These are phyloP conservation scores for Thereva nobilitata DNA, from an alignment of 2,888 invertebrate species.

Conservation along the genomic window DNA sequence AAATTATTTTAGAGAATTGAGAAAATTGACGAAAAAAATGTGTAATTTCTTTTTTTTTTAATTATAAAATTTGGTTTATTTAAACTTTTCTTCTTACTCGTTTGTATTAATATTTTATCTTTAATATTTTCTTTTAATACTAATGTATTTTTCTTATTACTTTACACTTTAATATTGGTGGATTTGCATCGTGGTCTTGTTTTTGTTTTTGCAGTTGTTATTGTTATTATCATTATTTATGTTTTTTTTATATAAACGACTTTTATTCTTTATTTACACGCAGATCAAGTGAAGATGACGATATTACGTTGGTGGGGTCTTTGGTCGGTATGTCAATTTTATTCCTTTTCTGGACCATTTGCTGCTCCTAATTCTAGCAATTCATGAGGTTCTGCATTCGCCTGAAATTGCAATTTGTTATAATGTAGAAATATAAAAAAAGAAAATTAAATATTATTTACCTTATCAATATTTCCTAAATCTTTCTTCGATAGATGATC, in stretches of 20 bases:
- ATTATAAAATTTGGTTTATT: too few species aligned
- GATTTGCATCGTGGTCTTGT: too few species aligned
- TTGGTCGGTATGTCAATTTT: conserved; percentile 41
- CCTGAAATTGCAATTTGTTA: conserved; percentile 45
- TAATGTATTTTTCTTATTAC: too few species aligned
- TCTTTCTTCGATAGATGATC: conserved; percentile 81
- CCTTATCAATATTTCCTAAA: conserved; percentile 59
- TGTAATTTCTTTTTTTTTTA: too few species aligned
- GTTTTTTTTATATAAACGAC: conserved; percentile 18
- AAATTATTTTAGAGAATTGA: too few species aligned
- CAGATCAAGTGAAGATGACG: background rate
- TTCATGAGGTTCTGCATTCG: conserved; percentile 66
- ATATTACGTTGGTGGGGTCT: background rate
- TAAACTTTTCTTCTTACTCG: too few species aligned
- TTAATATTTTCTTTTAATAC: too few species aligned
- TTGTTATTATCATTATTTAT: conserved; percentile 12
- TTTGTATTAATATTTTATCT: too few species aligned
- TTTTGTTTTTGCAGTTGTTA: conserved; percentile 1
- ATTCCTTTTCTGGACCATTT: conserved; percentile 58
- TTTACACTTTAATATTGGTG: too few species aligned
- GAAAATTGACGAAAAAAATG: too few species aligned
- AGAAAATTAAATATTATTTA: conserved; percentile 48
- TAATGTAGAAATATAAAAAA: background rate
- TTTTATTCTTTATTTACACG: conserved; percentile 2
- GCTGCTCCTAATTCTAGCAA: conserved; percentile 62